Evolutionary conservation across 2,888 invertebrate genomes (phyloP).

Genomic region (Drosophila anomalata): DNA sequence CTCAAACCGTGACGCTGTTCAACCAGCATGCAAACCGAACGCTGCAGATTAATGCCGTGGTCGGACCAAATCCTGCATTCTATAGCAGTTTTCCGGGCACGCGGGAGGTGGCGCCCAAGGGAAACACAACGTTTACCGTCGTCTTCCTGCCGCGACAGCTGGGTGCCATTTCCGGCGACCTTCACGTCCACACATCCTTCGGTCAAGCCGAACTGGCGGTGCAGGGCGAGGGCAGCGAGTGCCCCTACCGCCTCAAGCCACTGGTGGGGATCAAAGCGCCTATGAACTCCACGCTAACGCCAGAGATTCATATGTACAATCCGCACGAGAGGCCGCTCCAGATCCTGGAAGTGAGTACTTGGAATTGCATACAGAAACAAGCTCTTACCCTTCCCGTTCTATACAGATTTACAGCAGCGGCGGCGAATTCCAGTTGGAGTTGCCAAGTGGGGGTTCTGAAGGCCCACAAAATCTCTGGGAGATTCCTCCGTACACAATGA

Average conservation of each 20-base stretch:
- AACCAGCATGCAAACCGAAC: constrained; percentile 94
- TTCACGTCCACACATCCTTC: constrained; percentile 97
- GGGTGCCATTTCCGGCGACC: constrained; percentile 93
- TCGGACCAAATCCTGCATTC: constrained; percentile 97
- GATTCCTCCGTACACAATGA: constrained; percentile 94
- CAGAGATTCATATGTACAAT: constrained; percentile 96
- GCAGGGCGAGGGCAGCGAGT: constrained; percentile 92
- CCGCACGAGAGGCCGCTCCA: constrained; percentile 94
- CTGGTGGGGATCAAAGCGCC: constrained; percentile 96
- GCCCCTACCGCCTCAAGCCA: constrained; percentile 95
- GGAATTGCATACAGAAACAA: accelerated
- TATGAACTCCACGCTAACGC: constrained; percentile 94
- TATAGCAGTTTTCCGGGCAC: constrained; percentile 98
- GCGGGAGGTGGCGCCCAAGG: constrained; percentile 95
- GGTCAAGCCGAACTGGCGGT: constrained; percentile 95
- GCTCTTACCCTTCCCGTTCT: not conserved
- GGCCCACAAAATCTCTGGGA: constrained; percentile 94
- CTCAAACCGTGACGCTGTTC: constrained; percentile 93
- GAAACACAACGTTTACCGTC: constrained; percentile 97
- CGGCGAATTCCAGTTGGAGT: constrained; percentile 93
- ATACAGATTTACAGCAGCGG: constrained; percentile 93
- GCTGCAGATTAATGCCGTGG: constrained; percentile 96
- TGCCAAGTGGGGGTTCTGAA: constrained; percentile 90
- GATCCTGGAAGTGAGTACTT: constrained; percentile 88
- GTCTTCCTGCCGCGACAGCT: constrained; percentile 97